Conservation (phyloP, 2,797 vertebrate species). For the Poeciliopsis infans region DNA sequence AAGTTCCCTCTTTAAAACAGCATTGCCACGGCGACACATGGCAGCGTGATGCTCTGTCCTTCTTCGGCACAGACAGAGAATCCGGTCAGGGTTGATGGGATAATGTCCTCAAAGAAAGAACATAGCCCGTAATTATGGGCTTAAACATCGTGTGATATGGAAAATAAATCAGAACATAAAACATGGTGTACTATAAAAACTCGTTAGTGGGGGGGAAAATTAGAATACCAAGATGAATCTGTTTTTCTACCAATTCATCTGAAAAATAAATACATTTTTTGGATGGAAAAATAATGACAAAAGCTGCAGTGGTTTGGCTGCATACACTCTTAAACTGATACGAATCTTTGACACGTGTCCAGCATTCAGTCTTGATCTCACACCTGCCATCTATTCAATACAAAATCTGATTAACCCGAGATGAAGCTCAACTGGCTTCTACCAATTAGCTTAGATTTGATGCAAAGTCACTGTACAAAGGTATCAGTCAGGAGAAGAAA, state of each 20-base stretch:
- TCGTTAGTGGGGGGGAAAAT: accelerated
- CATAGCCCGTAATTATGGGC: background rate
- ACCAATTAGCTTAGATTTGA: no score
- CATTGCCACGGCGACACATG: background rate
- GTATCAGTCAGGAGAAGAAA: background rate
- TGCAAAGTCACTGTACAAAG: background rate
- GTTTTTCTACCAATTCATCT: no score
- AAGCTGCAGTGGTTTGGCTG: background rate
- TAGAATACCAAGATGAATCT: background rate
- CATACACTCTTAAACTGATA: background rate
- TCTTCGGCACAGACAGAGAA: background rate
- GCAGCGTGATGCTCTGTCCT: background rate
- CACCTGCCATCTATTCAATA: background rate
- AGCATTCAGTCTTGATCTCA: background rate
- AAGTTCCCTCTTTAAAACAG: background rate
- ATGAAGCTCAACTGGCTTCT: background rate
- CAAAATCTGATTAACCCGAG: background rate
- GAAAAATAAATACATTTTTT: no score
- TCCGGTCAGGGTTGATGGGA: background rate
- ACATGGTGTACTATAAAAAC: background rate
- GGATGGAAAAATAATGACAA: no score
- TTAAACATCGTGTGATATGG: background rate
- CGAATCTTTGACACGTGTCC: background rate
- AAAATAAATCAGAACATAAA: background rate
- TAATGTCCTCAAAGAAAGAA: background rate